Evolutionary conservation across 1,140 invertebrate genomes (phyloP).

Genomic region (Subanguina moxae): DNA sequence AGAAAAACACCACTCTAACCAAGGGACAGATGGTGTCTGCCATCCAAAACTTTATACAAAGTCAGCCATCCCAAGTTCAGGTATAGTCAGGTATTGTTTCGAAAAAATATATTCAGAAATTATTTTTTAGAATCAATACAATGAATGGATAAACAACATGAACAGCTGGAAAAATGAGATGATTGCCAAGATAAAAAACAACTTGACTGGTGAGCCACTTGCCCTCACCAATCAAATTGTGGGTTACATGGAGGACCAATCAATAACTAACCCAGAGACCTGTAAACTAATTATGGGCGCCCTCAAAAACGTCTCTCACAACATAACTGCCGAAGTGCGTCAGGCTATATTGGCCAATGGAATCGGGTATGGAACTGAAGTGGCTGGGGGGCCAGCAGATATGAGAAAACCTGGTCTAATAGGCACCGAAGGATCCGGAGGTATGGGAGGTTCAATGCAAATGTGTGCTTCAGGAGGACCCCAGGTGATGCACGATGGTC

Average conservation of each 20-base stretch:
- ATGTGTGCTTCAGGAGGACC: too few species aligned
- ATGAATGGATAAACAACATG: neutral
- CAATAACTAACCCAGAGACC: neutral
- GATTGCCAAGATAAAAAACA: neutral
- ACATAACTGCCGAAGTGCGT: too few species aligned
- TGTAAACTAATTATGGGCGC: neutral
- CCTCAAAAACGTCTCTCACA: too few species aligned
- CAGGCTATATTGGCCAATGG: too few species aligned
- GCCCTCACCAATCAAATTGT: neutral
- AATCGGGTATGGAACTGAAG: too few species aligned
- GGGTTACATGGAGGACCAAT: neutral
- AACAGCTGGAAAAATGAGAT: neutral
- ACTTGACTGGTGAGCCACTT: neutral
- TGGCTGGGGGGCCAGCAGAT: too few species aligned
- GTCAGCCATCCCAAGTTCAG: neutral
- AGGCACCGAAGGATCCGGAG: too few species aligned
- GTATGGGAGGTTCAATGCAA: too few species aligned
- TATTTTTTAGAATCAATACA: neutral
- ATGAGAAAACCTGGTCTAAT: too few species aligned
- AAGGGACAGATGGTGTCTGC: neutral
- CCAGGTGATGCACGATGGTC: too few species aligned
- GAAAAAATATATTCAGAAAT: too few species aligned
- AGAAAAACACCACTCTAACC: neutral
- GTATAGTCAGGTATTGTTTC: too few species aligned
- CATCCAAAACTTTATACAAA: neutral